A percentile compares a stretch with the other conserved stretches of the same genome.
phyloP scores from a whole-genome alignment of 2,888 invertebrate genomes.

The Drosophila niveifrons region DNA sequence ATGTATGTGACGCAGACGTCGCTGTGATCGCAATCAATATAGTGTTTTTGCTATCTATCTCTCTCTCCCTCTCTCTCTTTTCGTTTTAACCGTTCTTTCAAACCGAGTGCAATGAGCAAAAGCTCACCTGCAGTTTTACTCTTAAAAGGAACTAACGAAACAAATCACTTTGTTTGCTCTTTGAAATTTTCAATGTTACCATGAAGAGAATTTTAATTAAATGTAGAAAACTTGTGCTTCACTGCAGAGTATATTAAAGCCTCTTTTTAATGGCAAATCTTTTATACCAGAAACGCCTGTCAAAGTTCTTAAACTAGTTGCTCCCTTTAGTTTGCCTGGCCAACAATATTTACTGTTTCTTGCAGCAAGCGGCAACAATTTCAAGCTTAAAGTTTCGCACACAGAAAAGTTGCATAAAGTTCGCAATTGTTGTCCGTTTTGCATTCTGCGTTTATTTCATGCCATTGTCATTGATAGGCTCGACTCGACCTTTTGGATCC shows the following conservation, averaged over 20 bases:
- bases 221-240: neutral
- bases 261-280: no score
- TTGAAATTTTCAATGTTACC: neutral
- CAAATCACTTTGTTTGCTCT: neutral
- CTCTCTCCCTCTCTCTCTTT: no score
- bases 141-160: no score
- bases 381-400: constrained; percentile 52
- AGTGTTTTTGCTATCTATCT: no score
- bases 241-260: constrained; percentile 2
- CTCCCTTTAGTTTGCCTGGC: constrained; percentile 6
- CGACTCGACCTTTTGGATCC: neutral
- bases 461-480: constrained; percentile 51
- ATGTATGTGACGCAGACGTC: no score
- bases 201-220: neutral
- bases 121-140: no score
- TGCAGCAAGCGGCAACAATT: constrained; percentile 30
- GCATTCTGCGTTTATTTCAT: constrained; percentile 38
- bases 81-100: no score
- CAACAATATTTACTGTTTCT: neutral
- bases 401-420: constrained; percentile 45
- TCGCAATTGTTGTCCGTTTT: constrained; percentile 47
- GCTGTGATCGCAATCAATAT: no score
- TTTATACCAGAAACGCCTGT: neutral
- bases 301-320: constrained; percentile 9
- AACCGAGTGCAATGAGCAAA: no score